Base-by-base conservation (phyloP, 2,113 vertebrate species). In the Eulacestoma nigropectus region DNA sequence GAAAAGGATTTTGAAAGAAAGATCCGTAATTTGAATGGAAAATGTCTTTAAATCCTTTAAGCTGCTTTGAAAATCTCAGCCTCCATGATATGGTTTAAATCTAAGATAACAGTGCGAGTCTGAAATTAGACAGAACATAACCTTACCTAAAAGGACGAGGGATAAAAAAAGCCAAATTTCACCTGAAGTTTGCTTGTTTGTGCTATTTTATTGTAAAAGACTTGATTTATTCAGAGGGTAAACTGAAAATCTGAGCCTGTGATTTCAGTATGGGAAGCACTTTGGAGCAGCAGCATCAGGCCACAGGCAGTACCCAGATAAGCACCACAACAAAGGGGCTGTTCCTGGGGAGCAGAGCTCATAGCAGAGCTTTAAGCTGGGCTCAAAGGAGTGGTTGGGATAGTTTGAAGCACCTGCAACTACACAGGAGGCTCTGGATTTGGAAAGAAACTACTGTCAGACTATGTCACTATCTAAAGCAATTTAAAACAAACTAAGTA, bases 21-120 rank as follows among this genome's bases (percentile, higher is more conserved):
- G 84, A 96, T 55, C 74, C 76, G 75, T 90, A 95, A 93, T 97
- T 96, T 96, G 94, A 95, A 95, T 95, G 73, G 92, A 95, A 96
- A 96, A 95, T 84, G n/a, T 91, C 80, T 94, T 80, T 84, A 96
- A 96, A 96, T 95, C 93, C 93, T 91, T 96, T 97, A 95, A 95
- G 92, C 89, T 92, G 52, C 95, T 94, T 95, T 94, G 88, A 94
- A 95, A 96, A 94, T 84, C 93, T 96, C 93, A 90, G 73, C 46
- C 76, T 90, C 73, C 73, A 64, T 59, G 73, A 86, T 92, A 86
- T 25, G 77, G 86, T 95, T 96, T 96, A 92, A 85, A 75, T 87
- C 80, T 89, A 75, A 92, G 92, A 90, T 90, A 95, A 81, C 56
- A 83, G 50, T 29, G 13, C 42, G 53, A 60, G 75, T 72, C 88